A percentile compares a stretch with the other conserved stretches of the same genome.
Evolutionary conservation across 2,888 invertebrate genomes (phyloP).

Genomic region (Drosophila trichaetosa): DNA sequence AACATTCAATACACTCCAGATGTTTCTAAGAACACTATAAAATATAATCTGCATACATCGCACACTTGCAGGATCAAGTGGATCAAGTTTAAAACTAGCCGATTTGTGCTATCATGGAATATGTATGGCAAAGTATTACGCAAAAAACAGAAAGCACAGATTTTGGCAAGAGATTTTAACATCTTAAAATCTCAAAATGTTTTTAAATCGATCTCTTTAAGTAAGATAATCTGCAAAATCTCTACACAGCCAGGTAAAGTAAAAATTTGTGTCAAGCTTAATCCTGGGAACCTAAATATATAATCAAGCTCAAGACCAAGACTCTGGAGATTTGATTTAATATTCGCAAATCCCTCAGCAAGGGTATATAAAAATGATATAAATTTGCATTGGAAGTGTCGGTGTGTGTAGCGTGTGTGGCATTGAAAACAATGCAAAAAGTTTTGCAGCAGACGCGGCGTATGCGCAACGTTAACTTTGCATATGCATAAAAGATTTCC

Average conservation of each 20-base stretch:
- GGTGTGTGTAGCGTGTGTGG: conserved; percentile 40
- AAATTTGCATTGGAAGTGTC: conserved; percentile 44
- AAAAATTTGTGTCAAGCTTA: not conserved
- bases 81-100: too few species aligned
- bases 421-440: conserved; percentile 66
- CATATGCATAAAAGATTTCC: conserved; percentile 71
- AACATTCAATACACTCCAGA: not conserved
- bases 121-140: too few species aligned
- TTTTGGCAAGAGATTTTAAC: too few species aligned
- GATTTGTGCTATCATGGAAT: too few species aligned
- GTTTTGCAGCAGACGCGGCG: conserved; percentile 51
- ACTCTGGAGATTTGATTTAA: not conserved
- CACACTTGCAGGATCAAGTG: too few species aligned
- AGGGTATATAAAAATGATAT: conserved; percentile 9
- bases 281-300: not conserved
- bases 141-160: too few species aligned
- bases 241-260: not conserved
- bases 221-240: not conserved
- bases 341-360: not conserved
- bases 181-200: too few species aligned
- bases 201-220: not conserved
- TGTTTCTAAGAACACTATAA: not conserved
- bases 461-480: conserved; percentile 71
- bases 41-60: too few species aligned
- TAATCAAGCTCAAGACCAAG: not conserved